Conservation (phyloP, 2,113 vertebrate species). For the Damaliscus lunatus region DNA sequence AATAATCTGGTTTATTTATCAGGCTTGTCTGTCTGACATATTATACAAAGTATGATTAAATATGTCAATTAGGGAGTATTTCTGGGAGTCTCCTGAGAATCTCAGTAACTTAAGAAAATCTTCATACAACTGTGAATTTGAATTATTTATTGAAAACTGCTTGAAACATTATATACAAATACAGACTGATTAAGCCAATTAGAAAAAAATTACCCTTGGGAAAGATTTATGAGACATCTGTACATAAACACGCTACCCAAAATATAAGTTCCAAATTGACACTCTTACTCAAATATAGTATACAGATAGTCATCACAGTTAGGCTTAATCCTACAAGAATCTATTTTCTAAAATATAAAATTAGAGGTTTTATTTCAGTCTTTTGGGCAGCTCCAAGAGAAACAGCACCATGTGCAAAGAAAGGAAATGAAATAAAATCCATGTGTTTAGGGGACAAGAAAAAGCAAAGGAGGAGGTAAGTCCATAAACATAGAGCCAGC, state of each 20-base stretch:
- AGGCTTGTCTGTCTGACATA: background rate
- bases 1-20: background rate
- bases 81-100: constrained; percentile 64
- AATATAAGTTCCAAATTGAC: constrained; percentile 61
- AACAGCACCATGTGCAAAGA: background rate
- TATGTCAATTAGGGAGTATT: constrained; percentile 61
- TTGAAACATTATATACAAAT: constrained; percentile 65
- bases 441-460: background rate
- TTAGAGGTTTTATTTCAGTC: constrained; percentile 23
- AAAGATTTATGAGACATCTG: constrained; percentile 74
- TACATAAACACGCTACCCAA: constrained; percentile 62
- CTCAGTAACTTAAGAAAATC: constrained; percentile 69
- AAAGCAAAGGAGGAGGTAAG: background rate
- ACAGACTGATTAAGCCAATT: constrained; percentile 67
- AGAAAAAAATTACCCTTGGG: constrained; percentile 72
- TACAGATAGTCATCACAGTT: constrained; percentile 46
- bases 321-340: constrained; percentile 49
- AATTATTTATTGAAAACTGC: constrained; percentile 72
- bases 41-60: constrained; percentile 70
- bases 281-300: constrained; percentile 53
- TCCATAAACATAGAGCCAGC: background rate
- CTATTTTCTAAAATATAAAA: constrained; percentile 61
- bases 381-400: background rate
- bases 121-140: constrained; percentile 72
- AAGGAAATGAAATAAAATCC: background rate